Conservation (phyloP, 2,797 vertebrate species). For the Mormyrus proboscirostris region DNA sequence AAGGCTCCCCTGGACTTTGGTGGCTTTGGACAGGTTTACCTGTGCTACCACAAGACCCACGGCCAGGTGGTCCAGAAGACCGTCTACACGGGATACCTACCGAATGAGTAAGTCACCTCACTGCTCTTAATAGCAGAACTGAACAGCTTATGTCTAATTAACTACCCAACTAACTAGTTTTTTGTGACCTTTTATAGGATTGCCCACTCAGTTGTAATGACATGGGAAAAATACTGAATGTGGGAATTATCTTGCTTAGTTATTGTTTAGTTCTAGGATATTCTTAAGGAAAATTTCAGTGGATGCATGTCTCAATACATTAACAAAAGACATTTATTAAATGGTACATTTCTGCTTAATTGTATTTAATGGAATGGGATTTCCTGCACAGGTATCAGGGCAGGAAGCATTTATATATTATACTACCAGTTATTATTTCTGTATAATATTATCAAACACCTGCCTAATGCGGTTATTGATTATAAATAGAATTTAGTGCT, state of each 20-base stretch:
- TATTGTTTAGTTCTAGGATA: neutral
- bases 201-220: neutral
- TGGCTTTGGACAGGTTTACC: conserved; percentile 80
- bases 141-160: neutral
- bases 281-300: neutral
- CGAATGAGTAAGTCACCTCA: conserved; percentile 71
- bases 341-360: neutral
- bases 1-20: conserved; percentile 71
- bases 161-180: neutral
- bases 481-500: neutral
- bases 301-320: neutral
- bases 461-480: neutral
- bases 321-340: neutral
- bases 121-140: neutral
- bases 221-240: neutral
- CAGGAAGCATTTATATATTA: neutral
- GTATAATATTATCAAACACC: neutral
- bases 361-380: neutral
- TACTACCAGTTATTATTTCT: neutral
- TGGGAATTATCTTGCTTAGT: neutral
- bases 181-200: neutral
- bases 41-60: conserved; percentile 76
- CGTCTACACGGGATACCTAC: conserved; percentile 76
- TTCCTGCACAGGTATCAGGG: neutral
- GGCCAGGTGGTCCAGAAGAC: conserved; percentile 86